Evolutionary conservation across 1,140 invertebrate species (phyloP).

Genomic region (Caenorhabditis brenneri): DNA sequence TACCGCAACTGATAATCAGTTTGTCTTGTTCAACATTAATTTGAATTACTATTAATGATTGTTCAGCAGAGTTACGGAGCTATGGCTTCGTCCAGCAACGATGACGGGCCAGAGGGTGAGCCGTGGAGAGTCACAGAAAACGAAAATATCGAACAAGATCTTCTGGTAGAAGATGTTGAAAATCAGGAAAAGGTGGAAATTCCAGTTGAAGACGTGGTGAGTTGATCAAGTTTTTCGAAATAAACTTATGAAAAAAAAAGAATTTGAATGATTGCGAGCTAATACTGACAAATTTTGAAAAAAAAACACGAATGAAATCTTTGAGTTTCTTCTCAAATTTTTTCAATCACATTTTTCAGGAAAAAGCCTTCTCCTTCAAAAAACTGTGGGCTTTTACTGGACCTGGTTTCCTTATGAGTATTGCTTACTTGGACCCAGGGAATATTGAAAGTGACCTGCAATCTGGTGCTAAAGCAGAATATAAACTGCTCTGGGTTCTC

Average conservation of each 20-base stretch:
- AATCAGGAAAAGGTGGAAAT: constrained; percentile 21
- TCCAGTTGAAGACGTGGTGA: constrained; percentile 13
- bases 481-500: constrained; percentile 85
- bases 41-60: not conserved
- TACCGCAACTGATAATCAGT: not conserved
- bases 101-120: not conserved
- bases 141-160: not conserved
- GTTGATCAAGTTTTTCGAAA: not conserved
- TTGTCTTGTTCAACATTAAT: not conserved
- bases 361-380: constrained; percentile 77
- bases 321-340: too few relatives aligned
- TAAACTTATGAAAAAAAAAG: not conserved
- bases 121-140: not conserved
- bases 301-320: too few relatives aligned
- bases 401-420: constrained; percentile 88
- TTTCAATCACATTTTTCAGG: too few relatives aligned
- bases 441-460: constrained; percentile 90
- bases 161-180: constrained; percentile 6
- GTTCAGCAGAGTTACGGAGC: not conserved
- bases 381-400: constrained; percentile 91
- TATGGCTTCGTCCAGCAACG: not conserved
- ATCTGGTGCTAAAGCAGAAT: constrained; percentile 74
- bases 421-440: constrained; percentile 88
- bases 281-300: too few relatives aligned
- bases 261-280: not conserved